Conservation (phyloP, 2,888 invertebrate species). For the Oscheius sp. region DNA sequence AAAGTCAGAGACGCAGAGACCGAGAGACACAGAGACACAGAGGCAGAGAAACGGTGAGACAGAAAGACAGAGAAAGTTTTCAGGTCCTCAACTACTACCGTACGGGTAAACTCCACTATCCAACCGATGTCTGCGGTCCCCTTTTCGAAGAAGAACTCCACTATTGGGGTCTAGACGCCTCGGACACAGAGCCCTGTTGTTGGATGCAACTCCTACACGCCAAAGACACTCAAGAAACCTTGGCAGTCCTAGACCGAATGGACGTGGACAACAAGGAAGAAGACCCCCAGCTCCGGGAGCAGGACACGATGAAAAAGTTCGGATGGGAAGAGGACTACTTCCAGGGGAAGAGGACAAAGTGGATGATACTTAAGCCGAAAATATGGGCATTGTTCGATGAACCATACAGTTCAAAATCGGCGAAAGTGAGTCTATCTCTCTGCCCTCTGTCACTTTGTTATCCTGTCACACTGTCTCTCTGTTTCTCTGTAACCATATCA, state of each 20-base stretch:
- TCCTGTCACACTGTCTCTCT: too few relatives aligned
- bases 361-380: conserved; percentile 96
- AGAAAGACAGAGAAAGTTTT: conserved; percentile 74
- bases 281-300: conserved; percentile 80
- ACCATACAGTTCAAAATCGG: conserved; percentile 96
- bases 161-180: conserved; percentile 97
- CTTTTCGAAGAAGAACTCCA: conserved; percentile 96
- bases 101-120: conserved; percentile 86
- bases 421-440: conserved; percentile 82
- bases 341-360: conserved; percentile 77
- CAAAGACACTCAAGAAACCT: conserved; percentile 93
- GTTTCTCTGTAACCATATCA: neutral
- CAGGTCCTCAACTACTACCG: conserved; percentile 92
- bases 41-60: too few relatives aligned
- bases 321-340: conserved; percentile 95
- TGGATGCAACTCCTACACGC: conserved; percentile 83
- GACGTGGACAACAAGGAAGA: conserved; percentile 86
- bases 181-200: conserved; percentile 99
- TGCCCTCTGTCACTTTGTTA: neutral
- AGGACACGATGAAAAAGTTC: conserved; percentile 84
- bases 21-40: too few relatives aligned
- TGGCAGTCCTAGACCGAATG: conserved; percentile 94
- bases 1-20: too few relatives aligned
- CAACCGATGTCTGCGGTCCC: conserved; percentile 98
- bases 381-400: conserved; percentile 99